Evolutionary conservation across 2,888 invertebrate genomes (phyloP).

Genomic region (Amiota minor): DNA sequence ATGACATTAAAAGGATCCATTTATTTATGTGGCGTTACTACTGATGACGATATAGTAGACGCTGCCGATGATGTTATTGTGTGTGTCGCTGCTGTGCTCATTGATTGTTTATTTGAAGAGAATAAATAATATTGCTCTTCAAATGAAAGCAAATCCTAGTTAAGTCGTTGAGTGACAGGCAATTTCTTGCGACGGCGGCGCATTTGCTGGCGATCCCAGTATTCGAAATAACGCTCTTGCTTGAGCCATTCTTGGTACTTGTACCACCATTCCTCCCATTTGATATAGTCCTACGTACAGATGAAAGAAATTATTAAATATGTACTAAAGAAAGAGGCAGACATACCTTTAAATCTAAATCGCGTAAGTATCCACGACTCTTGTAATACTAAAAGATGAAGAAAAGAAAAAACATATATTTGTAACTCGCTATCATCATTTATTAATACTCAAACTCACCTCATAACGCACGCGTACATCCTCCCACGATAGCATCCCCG

Average conservation of each 20-base stretch:
- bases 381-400: constrained; percentile 80
- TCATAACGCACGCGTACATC: constrained; percentile 90
- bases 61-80: too few relatives aligned
- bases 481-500: constrained; percentile 86
- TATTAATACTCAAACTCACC: neutral
- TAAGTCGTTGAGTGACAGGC: constrained; percentile 73
- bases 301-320: neutral
- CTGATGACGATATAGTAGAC: too few relatives aligned
- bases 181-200: constrained; percentile 73
- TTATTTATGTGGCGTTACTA: too few relatives aligned
- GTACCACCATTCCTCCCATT: constrained; percentile 97
- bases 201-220: constrained; percentile 73
- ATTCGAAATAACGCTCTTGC: constrained; percentile 74
- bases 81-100: too few relatives aligned
- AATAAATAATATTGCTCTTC: neutral
- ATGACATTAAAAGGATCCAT: too few relatives aligned
- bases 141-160: constrained; percentile 51
- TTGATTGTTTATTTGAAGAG: neutral
- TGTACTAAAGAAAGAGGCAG: neutral
- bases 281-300: constrained; percentile 82
- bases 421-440: too few relatives aligned
- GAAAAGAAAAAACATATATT: neutral
- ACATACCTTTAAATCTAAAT: constrained; percentile 74
- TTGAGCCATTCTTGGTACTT: constrained; percentile 91
- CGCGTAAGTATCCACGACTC: constrained; percentile 87